phyloP scores from a whole-genome alignment of 2,888 invertebrate species.

The Elegia similella region DNA sequence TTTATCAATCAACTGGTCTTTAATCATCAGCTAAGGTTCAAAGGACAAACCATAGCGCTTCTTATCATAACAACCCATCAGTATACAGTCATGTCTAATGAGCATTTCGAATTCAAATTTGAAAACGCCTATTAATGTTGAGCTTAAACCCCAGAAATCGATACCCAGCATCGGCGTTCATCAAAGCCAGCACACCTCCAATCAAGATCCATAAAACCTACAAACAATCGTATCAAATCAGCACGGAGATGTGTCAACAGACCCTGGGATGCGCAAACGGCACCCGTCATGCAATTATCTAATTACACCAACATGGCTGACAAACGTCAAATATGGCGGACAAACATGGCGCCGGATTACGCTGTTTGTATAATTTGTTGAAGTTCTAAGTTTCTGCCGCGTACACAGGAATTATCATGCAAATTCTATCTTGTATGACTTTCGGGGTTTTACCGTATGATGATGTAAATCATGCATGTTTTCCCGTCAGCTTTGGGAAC shows the following conservation, averaged over 20 bases:
- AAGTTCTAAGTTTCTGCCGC: slow-evolving; percentile 53
- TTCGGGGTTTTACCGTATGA: slow-evolving; percentile 13
- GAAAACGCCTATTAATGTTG: neutral
- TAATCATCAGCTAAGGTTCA: too few species aligned
- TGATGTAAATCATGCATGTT: slow-evolving; percentile 16
- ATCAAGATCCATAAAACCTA: slow-evolving; percentile 2
- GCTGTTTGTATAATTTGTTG: slow-evolving; percentile 63
- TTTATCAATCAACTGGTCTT: too few species aligned
- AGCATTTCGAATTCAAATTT: too few species aligned
- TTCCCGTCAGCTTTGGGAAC: slow-evolving; percentile 10
- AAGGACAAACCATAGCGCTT: too few species aligned
- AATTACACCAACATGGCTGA: slow-evolving; percentile 46
- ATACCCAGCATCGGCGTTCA: neutral
- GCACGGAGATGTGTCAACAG: slow-evolving; percentile 33
- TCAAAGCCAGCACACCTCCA: neutral
- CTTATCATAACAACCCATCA: too few species aligned
- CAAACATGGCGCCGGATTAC: slow-evolving; percentile 50
- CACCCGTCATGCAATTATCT: slow-evolving; percentile 63
- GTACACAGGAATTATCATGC: slow-evolving; percentile 48
- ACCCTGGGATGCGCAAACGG: slow-evolving; percentile 42
- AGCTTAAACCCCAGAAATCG: neutral
- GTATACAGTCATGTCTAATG: too few species aligned
- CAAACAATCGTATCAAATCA: slow-evolving; percentile 1
- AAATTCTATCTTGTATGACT: slow-evolving; percentile 42
- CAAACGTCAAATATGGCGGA: slow-evolving; percentile 50